Conservation (phyloP, 2,797 vertebrate species). For the Brachyrhaphis roseni region DNA sequence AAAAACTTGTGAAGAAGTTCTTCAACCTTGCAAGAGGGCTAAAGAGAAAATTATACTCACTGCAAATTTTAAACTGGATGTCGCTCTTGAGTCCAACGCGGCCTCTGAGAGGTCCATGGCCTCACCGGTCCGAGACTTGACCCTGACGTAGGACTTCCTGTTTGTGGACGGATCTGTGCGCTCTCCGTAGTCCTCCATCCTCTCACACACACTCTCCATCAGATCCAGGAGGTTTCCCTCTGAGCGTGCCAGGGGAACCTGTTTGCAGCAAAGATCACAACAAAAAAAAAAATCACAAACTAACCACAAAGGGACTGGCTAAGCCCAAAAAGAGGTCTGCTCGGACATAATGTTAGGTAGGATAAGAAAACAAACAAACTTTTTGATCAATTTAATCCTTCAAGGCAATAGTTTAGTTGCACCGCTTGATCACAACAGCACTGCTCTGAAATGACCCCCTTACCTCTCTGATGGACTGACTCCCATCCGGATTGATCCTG, state of each 20-base stretch:
- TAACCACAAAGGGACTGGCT: background rate
- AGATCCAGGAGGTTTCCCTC: slow-evolving; percentile 94
- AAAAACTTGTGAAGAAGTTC: background rate
- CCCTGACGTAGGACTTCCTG: slow-evolving; percentile 87
- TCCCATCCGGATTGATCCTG: slow-evolving; percentile 96
- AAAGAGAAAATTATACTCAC: slow-evolving; percentile 74
- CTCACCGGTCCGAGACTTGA: slow-evolving; percentile 84
- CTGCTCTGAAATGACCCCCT: slow-evolving; percentile 29
- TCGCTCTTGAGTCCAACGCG: slow-evolving; percentile 86
- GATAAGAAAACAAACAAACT: background rate
- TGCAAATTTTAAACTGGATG: slow-evolving; percentile 88
- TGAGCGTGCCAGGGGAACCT: slow-evolving; percentile 92
- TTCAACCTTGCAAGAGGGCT: background rate
- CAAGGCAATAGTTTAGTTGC: background rate
- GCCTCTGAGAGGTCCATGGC: slow-evolving; percentile 87
- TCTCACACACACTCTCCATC: slow-evolving; percentile 91
- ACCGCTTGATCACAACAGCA: background rate
- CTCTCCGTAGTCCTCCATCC: slow-evolving; percentile 94
- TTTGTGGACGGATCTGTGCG: slow-evolving; percentile 80
- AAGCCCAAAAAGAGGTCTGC: background rate
- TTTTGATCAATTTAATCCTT: background rate
- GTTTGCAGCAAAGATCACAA: background rate
- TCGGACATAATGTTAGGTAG: background rate
- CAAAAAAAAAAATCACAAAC: background rate
- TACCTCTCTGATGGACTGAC: slow-evolving; percentile 94